These are phyloP conservation scores for Hirtodrosophila confusa DNA, from an alignment of 2,888 invertebrate genomes.

Conservation along the genomic window DNA sequence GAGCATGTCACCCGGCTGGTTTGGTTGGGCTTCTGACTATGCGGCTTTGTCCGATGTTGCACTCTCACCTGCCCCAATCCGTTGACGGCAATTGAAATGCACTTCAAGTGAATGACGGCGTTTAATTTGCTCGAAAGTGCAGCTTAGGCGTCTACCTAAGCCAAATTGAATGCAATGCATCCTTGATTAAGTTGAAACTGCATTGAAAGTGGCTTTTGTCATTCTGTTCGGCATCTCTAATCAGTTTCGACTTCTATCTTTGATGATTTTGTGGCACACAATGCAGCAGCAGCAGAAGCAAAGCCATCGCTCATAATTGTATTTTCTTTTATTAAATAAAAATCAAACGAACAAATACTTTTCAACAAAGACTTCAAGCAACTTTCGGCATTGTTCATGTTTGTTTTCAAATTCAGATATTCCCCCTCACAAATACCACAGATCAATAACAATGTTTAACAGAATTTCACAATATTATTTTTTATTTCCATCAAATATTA, in stretches of 20 bases:
- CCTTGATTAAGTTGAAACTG: constrained; percentile 54
- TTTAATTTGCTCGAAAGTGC: constrained; percentile 45
- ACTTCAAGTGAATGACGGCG: constrained; percentile 39
- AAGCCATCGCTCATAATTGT: constrained; percentile 26
- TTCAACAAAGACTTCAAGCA: too few species aligned
- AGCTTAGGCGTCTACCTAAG: constrained; percentile 57
- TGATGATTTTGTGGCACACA: constrained; percentile 4
- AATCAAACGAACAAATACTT: too few species aligned
- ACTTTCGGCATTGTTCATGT: too few species aligned
- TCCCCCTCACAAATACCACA: too few species aligned
- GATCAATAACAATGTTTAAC: too few species aligned
- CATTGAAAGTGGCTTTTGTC: constrained; percentile 22
- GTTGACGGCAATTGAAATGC: constrained; percentile 42
- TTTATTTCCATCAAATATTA: too few species aligned
- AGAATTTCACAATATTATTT: too few species aligned
- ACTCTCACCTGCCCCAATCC: constrained; percentile 33
- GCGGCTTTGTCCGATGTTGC: constrained; percentile 25
- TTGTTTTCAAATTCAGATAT: too few species aligned
- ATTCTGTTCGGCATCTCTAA: constrained; percentile 6
- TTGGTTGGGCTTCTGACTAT: constrained; percentile 65
- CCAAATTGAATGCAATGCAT: constrained; percentile 61
- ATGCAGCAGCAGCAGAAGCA: constrained; percentile 6
- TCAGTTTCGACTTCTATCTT: constrained; percentile 4
- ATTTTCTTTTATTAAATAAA: too few species aligned
- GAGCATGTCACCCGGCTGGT: constrained; percentile 59